Evolutionary conservation across 2,113 vertebrate species (phyloP).

Genomic region (Butorides virescens): DNA sequence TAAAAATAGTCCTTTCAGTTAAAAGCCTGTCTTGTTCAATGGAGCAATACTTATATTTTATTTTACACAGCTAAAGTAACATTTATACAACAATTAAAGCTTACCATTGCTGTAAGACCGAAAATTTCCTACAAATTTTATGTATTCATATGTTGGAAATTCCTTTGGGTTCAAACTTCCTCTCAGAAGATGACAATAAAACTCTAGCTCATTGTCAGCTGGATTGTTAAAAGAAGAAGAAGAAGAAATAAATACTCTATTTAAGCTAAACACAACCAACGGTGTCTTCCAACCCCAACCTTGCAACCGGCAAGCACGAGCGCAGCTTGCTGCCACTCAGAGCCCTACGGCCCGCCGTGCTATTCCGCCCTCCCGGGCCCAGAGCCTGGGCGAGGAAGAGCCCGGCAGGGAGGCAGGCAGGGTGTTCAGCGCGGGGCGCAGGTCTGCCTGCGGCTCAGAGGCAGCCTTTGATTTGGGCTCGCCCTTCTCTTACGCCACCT

Average conservation of each 20-base stretch:
- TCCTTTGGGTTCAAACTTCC: conserved; percentile 85
- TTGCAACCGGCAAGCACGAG: not conserved
- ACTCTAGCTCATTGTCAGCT: conserved; percentile 84
- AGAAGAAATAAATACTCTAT: conserved; percentile 58
- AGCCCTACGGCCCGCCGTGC: not conserved
- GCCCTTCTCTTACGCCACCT: not conserved
- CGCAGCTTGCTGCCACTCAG: not conserved
- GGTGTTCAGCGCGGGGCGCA: not conserved
- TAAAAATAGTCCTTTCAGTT: conserved; percentile 20
- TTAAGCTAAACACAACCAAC: conserved; percentile 41
- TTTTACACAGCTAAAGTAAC: conserved; percentile 48
- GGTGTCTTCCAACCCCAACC: conserved; percentile 16
- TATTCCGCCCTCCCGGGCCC: not conserved
- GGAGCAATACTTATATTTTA: conserved; percentile 25
- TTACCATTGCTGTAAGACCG: conserved; percentile 83
- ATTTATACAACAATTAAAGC: conserved; percentile 65
- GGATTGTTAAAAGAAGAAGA: conserved; percentile 63
- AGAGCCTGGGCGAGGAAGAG: not conserved
- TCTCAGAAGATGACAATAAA: conserved; percentile 87
- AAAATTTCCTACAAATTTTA: conserved; percentile 86
- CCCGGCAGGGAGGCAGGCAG: not conserved
- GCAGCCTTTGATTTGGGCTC: not conserved
- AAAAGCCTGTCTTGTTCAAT: conserved; percentile 18
- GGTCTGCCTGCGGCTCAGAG: not conserved
- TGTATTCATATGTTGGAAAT: conserved; percentile 86